phyloP scores from a whole-genome alignment of 2,888 invertebrate species.

The Drosophila nr. fundita region DNA sequence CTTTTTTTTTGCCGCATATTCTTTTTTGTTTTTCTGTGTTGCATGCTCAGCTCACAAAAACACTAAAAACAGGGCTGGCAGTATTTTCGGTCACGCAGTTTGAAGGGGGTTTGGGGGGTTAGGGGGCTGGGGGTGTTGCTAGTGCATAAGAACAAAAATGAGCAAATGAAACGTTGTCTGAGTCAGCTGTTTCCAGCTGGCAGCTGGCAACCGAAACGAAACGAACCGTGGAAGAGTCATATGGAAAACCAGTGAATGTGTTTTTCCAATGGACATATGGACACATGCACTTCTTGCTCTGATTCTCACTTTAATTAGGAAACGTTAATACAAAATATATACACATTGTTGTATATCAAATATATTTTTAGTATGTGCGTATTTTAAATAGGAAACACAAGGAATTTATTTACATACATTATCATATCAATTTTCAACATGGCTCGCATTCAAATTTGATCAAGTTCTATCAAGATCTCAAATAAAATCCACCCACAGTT shows the following conservation, averaged over 20 bases:
- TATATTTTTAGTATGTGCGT: not conserved
- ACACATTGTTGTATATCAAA: not conserved
- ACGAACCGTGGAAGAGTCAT: constrained; percentile 1
- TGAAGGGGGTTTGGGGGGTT: not conserved
- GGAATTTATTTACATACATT: not conserved
- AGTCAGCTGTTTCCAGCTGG: constrained; percentile 48
- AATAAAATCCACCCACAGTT: constrained; percentile 19
- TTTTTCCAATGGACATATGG: not conserved
- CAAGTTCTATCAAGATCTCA: constrained; percentile 6
- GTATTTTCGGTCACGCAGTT: constrained; percentile 5
- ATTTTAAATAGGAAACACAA: not conserved
- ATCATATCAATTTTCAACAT: not conserved
- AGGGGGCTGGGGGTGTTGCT: not conserved
- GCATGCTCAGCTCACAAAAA: constrained; percentile 4
- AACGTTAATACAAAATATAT: not conserved
- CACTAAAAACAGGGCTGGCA: constrained; percentile 3
- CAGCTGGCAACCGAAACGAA: constrained; percentile 26
- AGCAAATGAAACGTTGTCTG: constrained; percentile 35
- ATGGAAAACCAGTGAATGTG: constrained; percentile 3
- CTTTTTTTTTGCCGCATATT: constrained; percentile 12
- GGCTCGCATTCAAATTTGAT: not conserved
- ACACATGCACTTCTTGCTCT: constrained; percentile 1
- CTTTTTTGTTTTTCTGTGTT: constrained; percentile 8
- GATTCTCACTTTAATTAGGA: not conserved
- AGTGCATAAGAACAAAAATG: constrained; percentile 12